These are phyloP conservation scores for Polydesmus complanatus DNA, from an alignment of 2,888 invertebrate genomes.

Conservation along the genomic window DNA sequence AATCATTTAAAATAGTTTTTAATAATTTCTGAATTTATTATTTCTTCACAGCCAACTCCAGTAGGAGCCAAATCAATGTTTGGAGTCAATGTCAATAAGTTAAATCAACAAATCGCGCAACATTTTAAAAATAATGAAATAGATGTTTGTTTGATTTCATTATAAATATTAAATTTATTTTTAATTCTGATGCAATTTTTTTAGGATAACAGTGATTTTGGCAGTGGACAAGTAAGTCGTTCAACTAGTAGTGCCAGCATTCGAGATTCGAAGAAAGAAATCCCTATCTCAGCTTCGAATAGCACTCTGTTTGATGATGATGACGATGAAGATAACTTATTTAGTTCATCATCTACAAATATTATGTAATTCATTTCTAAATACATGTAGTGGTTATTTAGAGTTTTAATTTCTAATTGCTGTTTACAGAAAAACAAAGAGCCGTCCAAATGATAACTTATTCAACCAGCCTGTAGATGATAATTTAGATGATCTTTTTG, in stretches of 20 bases:
- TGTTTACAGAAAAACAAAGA: not conserved
- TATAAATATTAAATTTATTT: too few relatives aligned
- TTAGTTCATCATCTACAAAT: not conserved
- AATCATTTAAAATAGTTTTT: too few relatives aligned
- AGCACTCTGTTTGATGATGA: slow-evolving; percentile 10
- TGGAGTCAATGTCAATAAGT: not conserved
- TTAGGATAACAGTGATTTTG: not conserved
- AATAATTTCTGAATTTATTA: too few relatives aligned
- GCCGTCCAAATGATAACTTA: not conserved
- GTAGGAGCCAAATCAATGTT: not conserved
- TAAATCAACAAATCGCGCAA: not conserved
- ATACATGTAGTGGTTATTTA: too few relatives aligned
- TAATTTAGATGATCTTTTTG: slow-evolving; percentile 12
- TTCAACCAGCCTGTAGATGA: slow-evolving; percentile 6
- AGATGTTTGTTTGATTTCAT: too few relatives aligned
- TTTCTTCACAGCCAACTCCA: too few relatives aligned
- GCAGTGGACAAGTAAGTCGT: slow-evolving; percentile 7
- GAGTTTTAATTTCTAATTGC: not conserved
- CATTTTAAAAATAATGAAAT: not conserved
- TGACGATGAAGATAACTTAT: slow-evolving; percentile 10
- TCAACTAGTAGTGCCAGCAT: slow-evolving; percentile 7
- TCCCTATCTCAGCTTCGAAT: slow-evolving; percentile 3
- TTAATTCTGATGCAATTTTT: not conserved
- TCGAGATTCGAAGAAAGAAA: slow-evolving; percentile 6
- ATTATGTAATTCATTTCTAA: too few relatives aligned